Base-by-base conservation (phyloP, 2,113 vertebrate species). In the Macrotus californicus region DNA sequence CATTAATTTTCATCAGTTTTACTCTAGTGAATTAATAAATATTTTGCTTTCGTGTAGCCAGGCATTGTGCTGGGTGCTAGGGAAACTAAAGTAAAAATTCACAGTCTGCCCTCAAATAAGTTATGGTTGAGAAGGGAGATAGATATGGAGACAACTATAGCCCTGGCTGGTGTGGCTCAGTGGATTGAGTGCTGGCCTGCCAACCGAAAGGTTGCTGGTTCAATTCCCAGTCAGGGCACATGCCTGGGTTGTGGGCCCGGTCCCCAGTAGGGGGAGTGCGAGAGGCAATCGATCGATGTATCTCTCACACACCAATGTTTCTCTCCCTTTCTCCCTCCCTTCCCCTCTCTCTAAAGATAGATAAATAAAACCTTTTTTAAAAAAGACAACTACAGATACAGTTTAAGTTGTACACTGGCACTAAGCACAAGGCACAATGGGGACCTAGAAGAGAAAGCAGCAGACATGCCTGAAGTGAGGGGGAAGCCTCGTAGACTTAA, bases 1-100 rank as follows among this genome's bases (percentile, higher is more conserved):
- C 91, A 76, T 83, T 87, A 81, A 85, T 50, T 73, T 95, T 76
- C 85, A n/a, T 91, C 24, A 36, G 46, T 70, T 93, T 94, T 81
- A 34, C 24, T 80, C 50, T 52, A 52, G n/a, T 66, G 83, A 97
- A 46, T 91, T 79, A 87, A 5, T 95, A 72, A 84, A 67, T 94
- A 46, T 9, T 73, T 24, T 67, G 61, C n/a, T 82, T 46, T 87
- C 50, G 76, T 84, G 36, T 36, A 43, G 70, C n/a, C n/a, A 83
- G 46, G 26, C 56, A 64, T 54, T 81, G 66, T 89, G 48, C 70
- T 81, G 64, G 41, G 36, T 84, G 54, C 69, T 80, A 54, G 46
- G 70, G 52, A 67, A 77, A 64, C 34, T 87, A 88, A 90, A 52
- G 34, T 81, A 59, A 87, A 90, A 85, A 82, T 54, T 87, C 69